Percentiles rank a stretch among this genome's conserved stretches.
phyloP scores from a whole-genome alignment of 2,113 vertebrate genomes.

The Tragelaphus strepsiceros region DNA sequence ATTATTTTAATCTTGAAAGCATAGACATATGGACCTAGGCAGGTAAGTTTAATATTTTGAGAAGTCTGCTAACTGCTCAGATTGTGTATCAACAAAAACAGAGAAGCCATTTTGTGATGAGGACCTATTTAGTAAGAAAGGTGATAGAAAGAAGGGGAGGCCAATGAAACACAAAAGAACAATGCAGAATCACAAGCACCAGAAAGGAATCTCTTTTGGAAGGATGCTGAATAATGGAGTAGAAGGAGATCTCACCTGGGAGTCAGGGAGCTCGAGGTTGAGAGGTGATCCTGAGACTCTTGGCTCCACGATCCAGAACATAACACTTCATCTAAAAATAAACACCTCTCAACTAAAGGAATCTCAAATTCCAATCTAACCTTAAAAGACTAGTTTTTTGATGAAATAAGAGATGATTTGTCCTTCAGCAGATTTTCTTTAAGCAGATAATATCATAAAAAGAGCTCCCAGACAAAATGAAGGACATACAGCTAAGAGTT shows the following conservation, averaged over 20 bases:
- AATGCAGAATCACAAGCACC: background rate
- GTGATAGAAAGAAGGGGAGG: background rate
- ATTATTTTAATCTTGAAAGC: background rate
- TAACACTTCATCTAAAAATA: background rate
- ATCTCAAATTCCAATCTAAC: background rate
- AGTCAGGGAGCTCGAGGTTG: background rate
- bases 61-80: background rate
- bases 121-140: background rate
- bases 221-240: background rate
- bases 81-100: background rate
- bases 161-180: background rate
- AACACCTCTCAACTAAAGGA: background rate
- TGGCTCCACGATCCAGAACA: background rate
- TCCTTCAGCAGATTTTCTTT: background rate
- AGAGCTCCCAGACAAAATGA: background rate
- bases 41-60: background rate
- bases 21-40: background rate
- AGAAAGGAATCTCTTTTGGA: background rate
- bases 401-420: background rate
- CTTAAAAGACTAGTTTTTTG: background rate
- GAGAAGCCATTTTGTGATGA: background rate
- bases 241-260: background rate
- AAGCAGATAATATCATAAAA: background rate
- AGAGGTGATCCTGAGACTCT: background rate
- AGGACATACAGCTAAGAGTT: background rate